Conservation (phyloP, 2,888 invertebrate genomes). For the Osmoderma eremita region DNA sequence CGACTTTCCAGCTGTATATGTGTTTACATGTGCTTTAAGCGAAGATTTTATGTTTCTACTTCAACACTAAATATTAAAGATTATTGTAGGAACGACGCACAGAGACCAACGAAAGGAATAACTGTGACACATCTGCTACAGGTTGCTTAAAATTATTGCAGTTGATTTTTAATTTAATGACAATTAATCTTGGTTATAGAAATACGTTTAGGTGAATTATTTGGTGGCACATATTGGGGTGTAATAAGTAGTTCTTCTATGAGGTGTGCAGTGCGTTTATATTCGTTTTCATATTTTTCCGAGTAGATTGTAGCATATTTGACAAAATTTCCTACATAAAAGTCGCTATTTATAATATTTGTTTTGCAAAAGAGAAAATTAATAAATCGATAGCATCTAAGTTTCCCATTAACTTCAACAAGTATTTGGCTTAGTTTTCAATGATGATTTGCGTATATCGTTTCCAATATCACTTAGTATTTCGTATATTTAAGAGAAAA, state of each 20-base stretch:
- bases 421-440: constrained; percentile 19
- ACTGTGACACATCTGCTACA: too few relatives aligned
- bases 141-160: constrained; percentile 35
- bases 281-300: not conserved
- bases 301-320: not conserved
- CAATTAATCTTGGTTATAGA: constrained; percentile 35
- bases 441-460: constrained; percentile 14
- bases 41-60: too few relatives aligned
- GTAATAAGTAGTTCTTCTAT: constrained; percentile 28
- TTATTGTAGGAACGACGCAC: too few relatives aligned
- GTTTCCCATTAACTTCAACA: constrained; percentile 2
- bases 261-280: constrained; percentile 36
- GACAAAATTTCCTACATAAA: not conserved
- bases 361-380: too few relatives aligned
- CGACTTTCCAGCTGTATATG: too few relatives aligned
- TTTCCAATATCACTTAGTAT: constrained; percentile 25
- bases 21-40: too few relatives aligned
- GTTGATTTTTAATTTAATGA: constrained; percentile 35
- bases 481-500: constrained; percentile 25
- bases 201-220: constrained; percentile 4
- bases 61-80: too few relatives aligned
- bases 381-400: too few relatives aligned
- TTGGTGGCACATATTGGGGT: constrained; percentile 14
- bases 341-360: constrained; percentile 20
- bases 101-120: too few relatives aligned